Evolutionary conservation across 2,113 vertebrate species (phyloP).

Genomic region (Sylvietta virens): DNA sequence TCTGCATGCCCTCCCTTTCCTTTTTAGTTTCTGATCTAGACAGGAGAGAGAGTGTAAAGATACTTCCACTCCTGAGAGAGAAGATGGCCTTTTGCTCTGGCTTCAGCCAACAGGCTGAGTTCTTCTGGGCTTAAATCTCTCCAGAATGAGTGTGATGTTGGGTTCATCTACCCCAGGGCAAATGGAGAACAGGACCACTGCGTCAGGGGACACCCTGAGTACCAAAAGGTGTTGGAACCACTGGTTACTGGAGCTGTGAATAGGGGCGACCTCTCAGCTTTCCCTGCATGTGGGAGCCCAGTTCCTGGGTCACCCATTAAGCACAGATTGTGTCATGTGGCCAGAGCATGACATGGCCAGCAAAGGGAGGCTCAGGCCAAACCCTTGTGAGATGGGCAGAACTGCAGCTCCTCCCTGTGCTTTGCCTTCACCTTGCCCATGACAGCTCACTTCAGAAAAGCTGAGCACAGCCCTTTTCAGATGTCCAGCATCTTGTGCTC

Average conservation of each 20-base stretch:
- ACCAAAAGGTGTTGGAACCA: background rate
- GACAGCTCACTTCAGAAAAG: background rate
- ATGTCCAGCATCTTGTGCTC: background rate
- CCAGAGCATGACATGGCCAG: fast-evolving
- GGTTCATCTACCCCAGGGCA: background rate
- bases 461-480: background rate
- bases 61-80: background rate
- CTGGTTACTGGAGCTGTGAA: background rate
- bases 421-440: background rate
- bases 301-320: background rate
- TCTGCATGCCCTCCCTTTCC: background rate
- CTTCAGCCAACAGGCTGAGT: background rate
- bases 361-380: background rate
- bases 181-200: background rate
- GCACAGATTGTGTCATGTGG: background rate
- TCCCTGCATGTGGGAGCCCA: background rate
- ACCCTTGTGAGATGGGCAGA: background rate
- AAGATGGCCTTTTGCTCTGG: background rate
- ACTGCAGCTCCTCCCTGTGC: background rate
- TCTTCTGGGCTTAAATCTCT: background rate
- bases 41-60: background rate
- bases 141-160: background rate
- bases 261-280: background rate
- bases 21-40: background rate
- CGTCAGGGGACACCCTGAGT: too few relatives aligned